Base-by-base conservation (phyloP, 2,888 invertebrate genomes). In the Metallyticus violacea region DNA sequence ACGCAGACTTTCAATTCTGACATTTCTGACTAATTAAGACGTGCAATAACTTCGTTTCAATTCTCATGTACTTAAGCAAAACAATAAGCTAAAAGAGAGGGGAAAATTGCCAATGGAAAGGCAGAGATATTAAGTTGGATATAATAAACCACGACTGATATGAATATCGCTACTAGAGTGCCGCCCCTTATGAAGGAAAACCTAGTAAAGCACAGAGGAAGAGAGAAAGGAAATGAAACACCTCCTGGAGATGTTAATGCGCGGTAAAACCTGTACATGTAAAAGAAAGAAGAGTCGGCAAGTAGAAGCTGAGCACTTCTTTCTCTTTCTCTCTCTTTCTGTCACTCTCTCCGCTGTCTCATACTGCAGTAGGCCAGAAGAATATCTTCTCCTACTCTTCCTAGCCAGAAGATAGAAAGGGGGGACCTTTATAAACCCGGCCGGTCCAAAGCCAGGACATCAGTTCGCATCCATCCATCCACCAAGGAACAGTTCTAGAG, bases 351-450 rank as follows among this genome's bases (percentile, higher is more conserved):
- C 40, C 40, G 9, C 40, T 1, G 40, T n/a, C n/a, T n/a, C n/a
- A n/a, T n/a, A n/a, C n/a, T n/a, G n/a, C n/a, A n/a, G n/a, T n/a
- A n/a, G n/a, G n/a, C n/a, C 40, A 62, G 40, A 2, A 62, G 40
- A 62, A 62, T 62, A 9, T 15, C 40, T 62, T 62, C 40, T 62
- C 40, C 40, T 62, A 62, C 40, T 62, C 40, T 62, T 62, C 40
- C 40, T 62, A 62, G 40, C 15, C 3, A 62, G 40, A 62, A 62
- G 40, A 62, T 62, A 27, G 81, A 30, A 82, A 82, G 40, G 82
- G 82, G 76, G 82, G 76, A 26, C 82, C 82, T 26, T 62, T 82
- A 82, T 82, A 82, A 82, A 82, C 76, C 82, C 76, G 26, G 22
- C 62, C 62, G 25, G 15, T 82, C 26, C 76, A 26, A 40, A 62